Percentiles rank a stretch among this genome's conserved stretches.
Evolutionary conservation across 2,888 invertebrate species (phyloP).

Genomic region (Hofmannophila pseudospretella): DNA sequence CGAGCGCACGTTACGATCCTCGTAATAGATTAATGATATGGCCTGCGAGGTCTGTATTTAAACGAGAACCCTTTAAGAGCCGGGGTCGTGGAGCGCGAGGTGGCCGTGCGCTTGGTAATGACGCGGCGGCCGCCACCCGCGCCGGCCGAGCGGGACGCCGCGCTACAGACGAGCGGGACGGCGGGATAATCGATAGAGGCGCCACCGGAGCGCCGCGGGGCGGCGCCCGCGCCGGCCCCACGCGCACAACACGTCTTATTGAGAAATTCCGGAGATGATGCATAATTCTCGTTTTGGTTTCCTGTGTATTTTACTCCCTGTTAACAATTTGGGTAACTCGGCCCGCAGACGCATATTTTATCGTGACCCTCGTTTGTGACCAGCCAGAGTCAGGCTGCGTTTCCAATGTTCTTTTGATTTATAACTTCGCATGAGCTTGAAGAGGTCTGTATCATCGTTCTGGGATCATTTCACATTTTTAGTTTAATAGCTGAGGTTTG

Average conservation of each 20-base stretch:
- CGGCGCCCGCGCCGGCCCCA: conserved; percentile 69
- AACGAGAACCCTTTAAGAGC: conserved; percentile 29
- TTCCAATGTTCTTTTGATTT: conserved; percentile 47
- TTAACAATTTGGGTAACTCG: conserved; percentile 70
- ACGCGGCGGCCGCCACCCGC: conserved; percentile 53
- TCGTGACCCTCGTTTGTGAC: conserved; percentile 35
- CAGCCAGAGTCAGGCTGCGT: conserved; percentile 29
- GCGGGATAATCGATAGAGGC: conserved; percentile 56
- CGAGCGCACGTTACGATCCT: conserved; percentile 51
- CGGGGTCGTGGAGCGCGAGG: conserved; percentile 29
- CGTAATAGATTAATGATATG: conserved; percentile 76
- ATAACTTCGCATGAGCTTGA: conserved; percentile 32
- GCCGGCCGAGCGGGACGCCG: conserved; percentile 34
- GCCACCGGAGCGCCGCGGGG: conserved; percentile 63
- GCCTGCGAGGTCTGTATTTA: conserved; percentile 61
- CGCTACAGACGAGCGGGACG: conserved; percentile 22
- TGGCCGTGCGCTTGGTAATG: conserved; percentile 35
- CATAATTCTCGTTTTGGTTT: conserved; percentile 70
- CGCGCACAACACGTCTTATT: conserved; percentile 67
- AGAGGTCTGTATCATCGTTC: too few species aligned
- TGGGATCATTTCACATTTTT: too few species aligned
- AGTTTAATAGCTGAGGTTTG: too few species aligned
- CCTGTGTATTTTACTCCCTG: conserved; percentile 67
- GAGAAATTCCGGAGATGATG: conserved; percentile 75
- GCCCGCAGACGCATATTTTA: conserved; percentile 65